Evolutionary conservation across 1,140 invertebrate genomes (phyloP).

Genomic region (Platyscapa corneri): DNA sequence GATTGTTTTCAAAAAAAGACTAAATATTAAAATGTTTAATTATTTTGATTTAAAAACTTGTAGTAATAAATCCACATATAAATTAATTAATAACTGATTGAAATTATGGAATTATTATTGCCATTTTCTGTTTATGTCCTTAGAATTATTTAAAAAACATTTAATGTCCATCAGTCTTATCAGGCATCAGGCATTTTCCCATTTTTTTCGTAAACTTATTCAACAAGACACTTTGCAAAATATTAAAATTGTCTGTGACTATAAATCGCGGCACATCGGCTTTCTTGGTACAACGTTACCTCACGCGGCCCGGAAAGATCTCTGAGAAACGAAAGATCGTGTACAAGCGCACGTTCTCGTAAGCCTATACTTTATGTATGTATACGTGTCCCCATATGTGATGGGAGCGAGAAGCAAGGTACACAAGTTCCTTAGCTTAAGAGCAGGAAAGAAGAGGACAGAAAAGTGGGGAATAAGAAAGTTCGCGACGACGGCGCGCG

Average conservation of each 20-base stretch:
- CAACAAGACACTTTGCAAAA: not conserved
- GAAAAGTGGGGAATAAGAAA: constrained; percentile 46
- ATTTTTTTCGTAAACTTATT: not conserved
- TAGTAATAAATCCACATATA: too few species aligned
- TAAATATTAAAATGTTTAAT: too few species aligned
- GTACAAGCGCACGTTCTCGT: not conserved
- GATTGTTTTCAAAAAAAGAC: too few species aligned
- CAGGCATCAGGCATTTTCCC: not conserved
- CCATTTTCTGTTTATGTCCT: not conserved
- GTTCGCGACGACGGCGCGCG: constrained; percentile 50
- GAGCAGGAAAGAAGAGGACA: not conserved
- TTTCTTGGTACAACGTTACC: not conserved
- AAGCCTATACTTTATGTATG: not conserved
- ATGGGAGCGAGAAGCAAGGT: not conserved
- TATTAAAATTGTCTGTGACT: not conserved
- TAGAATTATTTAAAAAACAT: not conserved
- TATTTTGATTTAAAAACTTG: too few species aligned
- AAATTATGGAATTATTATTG: too few species aligned
- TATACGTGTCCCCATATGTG: not conserved
- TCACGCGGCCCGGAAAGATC: not conserved
- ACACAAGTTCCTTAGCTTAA: not conserved
- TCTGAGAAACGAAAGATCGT: not conserved
- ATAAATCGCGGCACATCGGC: not conserved
- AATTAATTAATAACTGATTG: too few species aligned
- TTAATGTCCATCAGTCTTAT: not conserved